Base-by-base conservation (phyloP, 2,888 invertebrate genomes). In the Agriotes lineatus region DNA sequence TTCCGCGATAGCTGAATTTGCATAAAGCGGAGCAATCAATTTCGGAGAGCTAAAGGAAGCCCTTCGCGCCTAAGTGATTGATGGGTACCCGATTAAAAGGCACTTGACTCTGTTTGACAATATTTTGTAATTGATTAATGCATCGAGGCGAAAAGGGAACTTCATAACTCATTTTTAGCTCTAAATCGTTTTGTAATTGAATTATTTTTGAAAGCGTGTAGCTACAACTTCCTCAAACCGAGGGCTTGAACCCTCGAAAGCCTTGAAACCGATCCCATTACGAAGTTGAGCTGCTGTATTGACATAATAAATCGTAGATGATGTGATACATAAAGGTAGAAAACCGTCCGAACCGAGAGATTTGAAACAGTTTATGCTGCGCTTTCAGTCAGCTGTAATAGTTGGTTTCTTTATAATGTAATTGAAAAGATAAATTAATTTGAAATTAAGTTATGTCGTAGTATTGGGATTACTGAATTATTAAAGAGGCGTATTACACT, bases 61-160 rank as follows among this genome's bases (percentile, higher is more conserved):
- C 12, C 35, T 42, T 22, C 58, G 7, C 6, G 58, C 37, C 18
- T 25, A 18, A 37, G 22, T 58, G 58, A 58, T 58, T 58, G 58
- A 58, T 58, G 35, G 42, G 44, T 58, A n/a, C 14, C 5, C 30
- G 42, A 58, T 58, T 58, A 42, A 58, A 58, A 42, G 22, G 58
- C 42, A 58, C 42, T 58, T 42, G 33, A 60, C 48, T 44, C 22
- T 60, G 48, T 60, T 44, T 60, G 45, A 60, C 48, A 33, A 48
- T 60, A 45, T 60, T 58, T 60, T 48, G 60, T 48, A 60, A 60
- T 45, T 60, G 60, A 48, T 60, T 60, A 48, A 60, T 48, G 60
- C 60, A 45, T 58, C 14, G 14, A 42, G n/a, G 20, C 25, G 14
- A 57, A 42, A 58, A 9, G 58, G 14, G 42, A 42, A 58, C 42